Conservation (phyloP, 2,113 vertebrate species). For the Oreocharis arfaki region DNA sequence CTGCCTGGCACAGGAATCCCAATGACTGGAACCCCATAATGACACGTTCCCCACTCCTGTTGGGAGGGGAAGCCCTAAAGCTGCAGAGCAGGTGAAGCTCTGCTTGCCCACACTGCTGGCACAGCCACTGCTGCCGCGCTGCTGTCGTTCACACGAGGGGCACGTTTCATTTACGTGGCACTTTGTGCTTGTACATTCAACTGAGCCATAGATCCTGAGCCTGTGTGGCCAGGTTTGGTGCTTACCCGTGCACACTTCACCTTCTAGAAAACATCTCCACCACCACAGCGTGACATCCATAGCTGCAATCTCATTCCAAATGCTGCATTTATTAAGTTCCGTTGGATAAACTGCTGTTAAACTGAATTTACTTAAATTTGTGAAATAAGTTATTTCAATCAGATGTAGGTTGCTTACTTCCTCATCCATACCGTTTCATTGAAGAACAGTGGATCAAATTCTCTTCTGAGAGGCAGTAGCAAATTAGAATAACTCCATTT, state of each 20-base stretch:
- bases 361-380: not conserved
- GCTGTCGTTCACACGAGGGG: not conserved
- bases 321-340: not conserved
- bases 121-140: not conserved
- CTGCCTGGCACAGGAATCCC: not conserved
- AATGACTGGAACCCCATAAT: rapidly evolving
- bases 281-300: not conserved
- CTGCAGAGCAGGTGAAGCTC: not conserved
- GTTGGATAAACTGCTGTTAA: not conserved
- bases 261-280: not conserved
- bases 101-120: not conserved
- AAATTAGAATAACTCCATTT: constrained; percentile 6
- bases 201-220: not conserved
- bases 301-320: not conserved
- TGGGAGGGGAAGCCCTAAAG: not conserved
- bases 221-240: not conserved
- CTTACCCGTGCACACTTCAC: not conserved
- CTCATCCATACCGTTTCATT: not conserved
- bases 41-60: rapidly evolving
- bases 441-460: not conserved
- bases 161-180: rapidly evolving
- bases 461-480: not conserved
- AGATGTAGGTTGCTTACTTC: not conserved
- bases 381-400: not conserved
- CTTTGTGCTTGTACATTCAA: not conserved